Conservation (phyloP, 2,888 invertebrate genomes). For the Leucania comma region DNA sequence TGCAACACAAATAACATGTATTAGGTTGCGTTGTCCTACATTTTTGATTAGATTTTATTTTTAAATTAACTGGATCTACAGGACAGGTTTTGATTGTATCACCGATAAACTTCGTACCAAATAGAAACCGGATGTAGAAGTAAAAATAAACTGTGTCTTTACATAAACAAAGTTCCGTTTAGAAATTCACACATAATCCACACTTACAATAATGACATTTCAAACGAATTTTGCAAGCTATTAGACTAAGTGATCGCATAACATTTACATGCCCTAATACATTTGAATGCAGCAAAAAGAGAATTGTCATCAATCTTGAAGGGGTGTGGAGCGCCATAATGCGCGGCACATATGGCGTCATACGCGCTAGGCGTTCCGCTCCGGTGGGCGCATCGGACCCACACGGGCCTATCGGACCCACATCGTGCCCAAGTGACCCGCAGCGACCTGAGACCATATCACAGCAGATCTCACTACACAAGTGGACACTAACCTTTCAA, state of each 20-base stretch:
- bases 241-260: conserved; percentile 88
- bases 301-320: conserved; percentile 88
- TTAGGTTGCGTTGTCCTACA: not conserved
- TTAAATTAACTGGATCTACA: not conserved
- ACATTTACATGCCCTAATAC: conserved; percentile 90
- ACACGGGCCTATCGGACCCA: conserved; percentile 76
- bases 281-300: conserved; percentile 82
- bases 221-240: conserved; percentile 79
- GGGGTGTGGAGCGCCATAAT: conserved; percentile 85
- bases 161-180: not conserved
- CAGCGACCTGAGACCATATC: conserved; percentile 80
- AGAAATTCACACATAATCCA: conserved; percentile 14
- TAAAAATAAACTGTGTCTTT: not conserved
- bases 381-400: conserved; percentile 77
- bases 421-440: conserved; percentile 77
- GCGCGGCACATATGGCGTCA: conserved; percentile 88
- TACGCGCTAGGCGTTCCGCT: conserved; percentile 79
- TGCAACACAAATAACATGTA: conserved; percentile 8
- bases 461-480: conserved; percentile 79
- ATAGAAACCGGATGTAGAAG: not conserved
- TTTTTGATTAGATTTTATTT: conserved; percentile 14
- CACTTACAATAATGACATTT: conserved; percentile 29
- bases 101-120: not conserved
- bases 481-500: conserved; percentile 77
- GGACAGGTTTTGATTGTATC: not conserved